Percentiles rank a stretch among this genome's conserved stretches.
Conservation (phyloP, 2,113 vertebrate genomes). For the Gasterosteus aculeatus region DNA sequence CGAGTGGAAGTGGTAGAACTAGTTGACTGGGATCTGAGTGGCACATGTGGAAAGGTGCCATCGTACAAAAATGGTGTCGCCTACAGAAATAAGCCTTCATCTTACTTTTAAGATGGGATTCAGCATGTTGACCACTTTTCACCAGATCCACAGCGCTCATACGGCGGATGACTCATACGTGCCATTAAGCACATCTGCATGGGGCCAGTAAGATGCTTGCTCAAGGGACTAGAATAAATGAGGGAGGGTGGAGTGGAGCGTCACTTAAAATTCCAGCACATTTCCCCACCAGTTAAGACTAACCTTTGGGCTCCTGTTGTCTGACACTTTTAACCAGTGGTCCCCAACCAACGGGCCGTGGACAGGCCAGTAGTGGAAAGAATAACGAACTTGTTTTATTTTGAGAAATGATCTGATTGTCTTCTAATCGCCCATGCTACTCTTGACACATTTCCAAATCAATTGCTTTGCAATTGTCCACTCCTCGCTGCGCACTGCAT, state of each 20-base stretch:
- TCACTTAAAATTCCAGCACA: neutral
- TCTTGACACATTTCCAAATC: too few species aligned
- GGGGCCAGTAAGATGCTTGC: constrained; percentile 21
- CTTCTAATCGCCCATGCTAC: too few species aligned
- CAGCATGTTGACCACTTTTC: constrained; percentile 8
- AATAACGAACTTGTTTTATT: too few species aligned
- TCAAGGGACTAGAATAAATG: neutral
- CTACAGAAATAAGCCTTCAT: constrained; percentile 15
- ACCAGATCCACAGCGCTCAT: constrained; percentile 34
- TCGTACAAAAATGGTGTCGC: constrained; percentile 9
- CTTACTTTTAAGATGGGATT: constrained; percentile 26
- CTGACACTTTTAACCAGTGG: neutral
- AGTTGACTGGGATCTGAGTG: constrained; percentile 26
- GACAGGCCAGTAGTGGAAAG: too few species aligned
- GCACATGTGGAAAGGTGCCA: constrained; percentile 25
- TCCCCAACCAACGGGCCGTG: too few species aligned
- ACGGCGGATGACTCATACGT: constrained; percentile 41
- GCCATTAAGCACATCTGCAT: constrained; percentile 41
- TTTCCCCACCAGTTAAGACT: neutral
- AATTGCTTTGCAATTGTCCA: constrained; percentile 7
- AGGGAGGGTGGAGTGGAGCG: neutral
- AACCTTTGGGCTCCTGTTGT: neutral
- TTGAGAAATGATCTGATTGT: too few species aligned
- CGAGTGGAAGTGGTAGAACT: constrained; percentile 38
- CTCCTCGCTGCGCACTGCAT: too few species aligned